Evolutionary conservation across 2,888 invertebrate genomes (phyloP).

Genomic region (Perizoma flavofasciatum): DNA sequence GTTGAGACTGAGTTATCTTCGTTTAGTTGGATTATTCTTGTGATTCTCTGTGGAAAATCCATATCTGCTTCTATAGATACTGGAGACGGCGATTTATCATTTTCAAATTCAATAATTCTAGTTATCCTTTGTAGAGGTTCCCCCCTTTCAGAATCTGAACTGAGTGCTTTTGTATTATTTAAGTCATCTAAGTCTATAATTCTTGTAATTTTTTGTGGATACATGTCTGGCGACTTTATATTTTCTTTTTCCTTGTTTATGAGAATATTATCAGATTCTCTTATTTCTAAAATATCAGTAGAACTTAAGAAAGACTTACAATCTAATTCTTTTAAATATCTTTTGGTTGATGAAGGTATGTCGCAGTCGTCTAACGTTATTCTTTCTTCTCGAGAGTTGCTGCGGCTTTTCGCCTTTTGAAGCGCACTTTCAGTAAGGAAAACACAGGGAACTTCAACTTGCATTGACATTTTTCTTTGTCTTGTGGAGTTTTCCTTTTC

Average conservation of each 20-base stretch:
- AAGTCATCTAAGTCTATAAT: conserved; percentile 76
- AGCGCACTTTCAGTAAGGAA: conserved; percentile 78
- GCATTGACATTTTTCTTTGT: conserved; percentile 80
- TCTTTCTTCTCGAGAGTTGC: conserved; percentile 76
- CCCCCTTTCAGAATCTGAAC: conserved; percentile 62
- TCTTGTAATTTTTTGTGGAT: conserved; percentile 74
- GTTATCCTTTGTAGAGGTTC: conserved; percentile 74
- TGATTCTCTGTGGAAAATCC: conserved; percentile 69
- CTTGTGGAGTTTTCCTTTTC: conserved; percentile 72
- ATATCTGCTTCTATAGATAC: conserved; percentile 57
- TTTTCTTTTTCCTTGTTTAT: conserved; percentile 53
- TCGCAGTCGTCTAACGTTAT: conserved; percentile 67
- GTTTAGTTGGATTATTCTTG: conserved; percentile 72
- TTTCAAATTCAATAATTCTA: conserved; percentile 75
- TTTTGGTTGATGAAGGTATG: conserved; percentile 60
- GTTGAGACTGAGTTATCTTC: conserved; percentile 72
- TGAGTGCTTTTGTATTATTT: conserved; percentile 49
- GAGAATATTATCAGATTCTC: conserved; percentile 48
- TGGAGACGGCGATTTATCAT: conserved; percentile 59
- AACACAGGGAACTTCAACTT: conserved; percentile 81
- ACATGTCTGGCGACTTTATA: conserved; percentile 57
- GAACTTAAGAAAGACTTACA: conserved; percentile 62
- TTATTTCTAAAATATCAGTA: conserved; percentile 61
- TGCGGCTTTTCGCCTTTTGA: conserved; percentile 75
- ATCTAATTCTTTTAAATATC: conserved; percentile 60